Evolutionary conservation across 2,888 invertebrate species (phyloP).

Genomic region (Apotomis betuletana): DNA sequence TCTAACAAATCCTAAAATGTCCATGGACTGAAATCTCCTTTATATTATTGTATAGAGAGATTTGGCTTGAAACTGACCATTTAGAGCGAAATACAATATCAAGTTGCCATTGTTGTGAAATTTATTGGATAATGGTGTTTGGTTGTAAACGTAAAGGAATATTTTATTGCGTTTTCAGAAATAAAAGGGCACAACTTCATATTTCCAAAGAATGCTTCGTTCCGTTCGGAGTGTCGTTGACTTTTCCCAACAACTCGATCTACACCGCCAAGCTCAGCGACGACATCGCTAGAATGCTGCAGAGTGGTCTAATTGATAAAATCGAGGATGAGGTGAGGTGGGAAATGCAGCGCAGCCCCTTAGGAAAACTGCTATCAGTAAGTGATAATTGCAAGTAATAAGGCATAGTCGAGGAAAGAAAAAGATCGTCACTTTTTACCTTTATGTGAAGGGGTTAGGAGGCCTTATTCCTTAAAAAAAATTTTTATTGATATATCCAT

Average conservation of each 20-base stretch:
- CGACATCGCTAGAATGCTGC: slow-evolving; percentile 85
- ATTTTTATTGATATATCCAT: too few species aligned
- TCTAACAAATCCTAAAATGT: too few species aligned
- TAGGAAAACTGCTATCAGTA: slow-evolving; percentile 86
- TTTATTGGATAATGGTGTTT: too few species aligned
- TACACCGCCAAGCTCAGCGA: slow-evolving; percentile 85
- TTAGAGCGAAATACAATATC: too few species aligned
- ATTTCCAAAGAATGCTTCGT: slow-evolving; percentile 90
- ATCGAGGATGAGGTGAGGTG: slow-evolving; percentile 88
- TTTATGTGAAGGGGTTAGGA: too few species aligned
- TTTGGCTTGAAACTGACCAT: too few species aligned
- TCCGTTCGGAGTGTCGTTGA: slow-evolving; percentile 86
- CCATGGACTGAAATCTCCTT: too few species aligned
- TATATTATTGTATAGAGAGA: too few species aligned
- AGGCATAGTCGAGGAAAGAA: too few species aligned
- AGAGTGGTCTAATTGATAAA: slow-evolving; percentile 87
- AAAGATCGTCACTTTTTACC: too few species aligned
- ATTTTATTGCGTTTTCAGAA: slow-evolving; percentile 58
- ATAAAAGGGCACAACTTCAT: slow-evolving; percentile 87
- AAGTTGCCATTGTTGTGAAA: too few species aligned
- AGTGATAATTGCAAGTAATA: slow-evolving; percentile 41
- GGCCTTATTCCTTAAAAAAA: too few species aligned
- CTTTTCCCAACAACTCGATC: slow-evolving; percentile 86
- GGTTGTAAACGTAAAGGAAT: background rate
- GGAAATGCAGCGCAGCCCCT: slow-evolving; percentile 86